Evolutionary conservation across 2,797 vertebrate genomes (phyloP), one percentile per base, ranked within the genome.

Genomic region (Peromyscus attwateri): DNA sequence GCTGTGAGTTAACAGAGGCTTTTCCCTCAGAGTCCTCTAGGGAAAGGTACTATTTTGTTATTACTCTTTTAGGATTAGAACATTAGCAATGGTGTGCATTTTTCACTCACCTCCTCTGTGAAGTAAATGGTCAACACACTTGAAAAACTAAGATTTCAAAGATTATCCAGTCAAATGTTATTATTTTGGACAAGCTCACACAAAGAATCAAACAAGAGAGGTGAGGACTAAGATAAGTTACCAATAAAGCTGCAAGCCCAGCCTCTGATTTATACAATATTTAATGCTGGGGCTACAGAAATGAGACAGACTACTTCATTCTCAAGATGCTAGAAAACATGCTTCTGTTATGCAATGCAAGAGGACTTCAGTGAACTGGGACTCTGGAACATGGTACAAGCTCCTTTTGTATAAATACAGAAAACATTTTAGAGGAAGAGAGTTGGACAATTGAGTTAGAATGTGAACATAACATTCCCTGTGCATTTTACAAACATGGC

Each of bases 141-240:
- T 88, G 37, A 62, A 46, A 62, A 76, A 92, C n/a, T 81, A 40
- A 91, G 57, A 95, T 31, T 60, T 92, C 52, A 55, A 73, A 66
- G 25, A 81, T 85, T 29, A 81, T 84, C 29, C 13, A 85, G 25
- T 64, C 16, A 88, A 80, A 14, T 71, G 37, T 57, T 14, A 46
- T 62, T 91, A 37, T 89, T 88, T 87, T 88, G 70, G 3, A 95
- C 43, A 92, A n/a, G 57, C 64, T 0, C 5, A 85, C 31, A 27
- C 13, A 29, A 55, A 87, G 2, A 62, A 82, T 16, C 62, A 89
- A 49, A 88, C 8, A 73, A 60, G 52, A 88, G 46, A 66, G 34
- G 14, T 57, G n/a, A 68, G 9, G 7, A 55, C 31, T 60, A 87
- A 93, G 49, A 66, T 14, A 92, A 7, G 31, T 81, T 91, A 82